A percentile compares a stretch with the other conserved stretches of the same genome.
phyloP scores from a whole-genome alignment of 2,888 invertebrate species.

The Esperia sulphurella region DNA sequence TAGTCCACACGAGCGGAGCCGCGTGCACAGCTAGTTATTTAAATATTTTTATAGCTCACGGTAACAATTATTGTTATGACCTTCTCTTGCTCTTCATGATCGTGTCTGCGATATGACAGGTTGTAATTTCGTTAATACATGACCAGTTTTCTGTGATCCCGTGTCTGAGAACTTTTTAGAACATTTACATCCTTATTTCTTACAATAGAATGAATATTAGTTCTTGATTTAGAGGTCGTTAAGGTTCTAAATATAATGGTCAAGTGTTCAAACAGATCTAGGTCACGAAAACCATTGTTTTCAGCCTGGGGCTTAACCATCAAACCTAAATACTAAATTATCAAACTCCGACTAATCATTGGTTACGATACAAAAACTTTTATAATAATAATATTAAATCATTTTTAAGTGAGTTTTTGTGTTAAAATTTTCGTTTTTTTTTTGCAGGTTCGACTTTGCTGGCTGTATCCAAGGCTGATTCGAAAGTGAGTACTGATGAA shows the following conservation, averaged over 20 bases:
- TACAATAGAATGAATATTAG: background rate
- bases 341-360: constrained; percentile 63
- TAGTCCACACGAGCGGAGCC: too few species aligned
- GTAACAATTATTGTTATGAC: constrained; percentile 53
- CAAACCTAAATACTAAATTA: constrained; percentile 70
- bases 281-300: constrained; percentile 72
- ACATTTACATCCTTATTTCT: constrained; percentile 12
- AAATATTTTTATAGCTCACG: constrained; percentile 25
- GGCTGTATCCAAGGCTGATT: constrained; percentile 19
- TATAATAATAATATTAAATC: constrained; percentile 49
- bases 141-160: constrained; percentile 32
- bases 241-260: constrained; percentile 32
- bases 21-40: background rate
- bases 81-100: constrained; percentile 62
- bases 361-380: constrained; percentile 51
- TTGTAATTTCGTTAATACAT: constrained; percentile 61
- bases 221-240: too few species aligned
- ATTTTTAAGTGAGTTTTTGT: constrained; percentile 19
- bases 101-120: constrained; percentile 71
- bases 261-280: constrained; percentile 64
- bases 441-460: constrained; percentile 34
- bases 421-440: constrained; percentile 22
- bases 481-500: constrained; percentile 35
- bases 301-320: constrained; percentile 62
- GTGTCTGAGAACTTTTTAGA: constrained; percentile 15